Evolutionary conservation across 2,888 invertebrate genomes (phyloP), one percentile per base, ranked within the genome.

Genomic region (Nemotelus pantherinus): DNA sequence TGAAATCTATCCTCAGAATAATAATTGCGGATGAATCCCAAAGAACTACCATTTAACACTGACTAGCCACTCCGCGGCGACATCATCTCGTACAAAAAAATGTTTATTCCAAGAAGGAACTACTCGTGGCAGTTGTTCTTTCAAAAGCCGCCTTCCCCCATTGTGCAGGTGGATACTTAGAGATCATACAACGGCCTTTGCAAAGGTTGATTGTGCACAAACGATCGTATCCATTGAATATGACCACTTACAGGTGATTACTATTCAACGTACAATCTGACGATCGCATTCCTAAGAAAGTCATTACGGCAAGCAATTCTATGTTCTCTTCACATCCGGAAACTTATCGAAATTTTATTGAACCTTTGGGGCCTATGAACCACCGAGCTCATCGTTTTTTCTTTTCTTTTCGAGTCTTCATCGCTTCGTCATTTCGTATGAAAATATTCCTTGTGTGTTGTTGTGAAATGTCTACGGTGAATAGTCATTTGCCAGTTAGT

Each of bases 221-320:
- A 39, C 7, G 57, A 57, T 57, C 57, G 25, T 57, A 10, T 3
- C 3, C 57, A 57, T 25, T 7, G 50, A 57, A 57, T 25, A 57
- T 10, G 57, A 1, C 10, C 10, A 39, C 67, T 67, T 68, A n/a
- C 74, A 58, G 70, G 53, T 77, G 76, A 79, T 79, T 79, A 63
- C 76, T 78, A 79, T 79, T 76, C 78, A 74, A 64, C 10, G 50
- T 70, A 70, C 74, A 65, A 63, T 65, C 60, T 67, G 74, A 68
- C 78, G 70, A 79, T 79, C 77, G 75, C 78, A 79, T 79, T 79
- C 78, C 77, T 78, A 78, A 79, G 79, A 79, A 79, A 79, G 78
- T 79, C 78, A 79, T 79, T 79, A 79, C 74, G 77, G 71, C 77
- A 68, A 72, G 76, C 76, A 67, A 75, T 79, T 79, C 76, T 67